Evolutionary conservation across 1,140 invertebrate genomes (phyloP), one percentile per base, ranked within the genome.

Genomic region (Megalonaias nervosa): DNA sequence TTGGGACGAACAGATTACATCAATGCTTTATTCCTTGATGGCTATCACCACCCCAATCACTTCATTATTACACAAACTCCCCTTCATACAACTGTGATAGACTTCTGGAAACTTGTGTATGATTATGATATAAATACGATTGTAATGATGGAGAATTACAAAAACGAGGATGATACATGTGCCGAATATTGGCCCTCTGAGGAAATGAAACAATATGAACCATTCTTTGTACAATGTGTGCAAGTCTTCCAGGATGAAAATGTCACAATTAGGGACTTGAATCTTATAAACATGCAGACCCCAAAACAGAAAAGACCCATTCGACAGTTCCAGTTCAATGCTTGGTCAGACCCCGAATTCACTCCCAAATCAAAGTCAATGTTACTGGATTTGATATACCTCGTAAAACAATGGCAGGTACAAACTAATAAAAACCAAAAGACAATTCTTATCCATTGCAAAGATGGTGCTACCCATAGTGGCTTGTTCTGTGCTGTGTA

Each of bases 1-100:
- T 55, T 84, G 21, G 77, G 91, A 86, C 93, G 82, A 92, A 92
- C 71, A 92, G 89, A 91, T 64, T 89, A 88, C 67, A 86, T 89
- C 9, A 89, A 89, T 71, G 87, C 88, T 15, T 70, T 87, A 9
- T 84, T 85, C 64, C 31, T 90, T 14, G 89, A 91, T 71, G 84
- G 89, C 26, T 88, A 89, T 71, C 77, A 72, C 56, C 65, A 72
- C 17, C 59, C 38, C n/a, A 84, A 86, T 23, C 84, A 84, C 65
- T 91, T 88, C 70, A 89, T 91, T 38, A 68, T 91, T 9, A 91
- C 90, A 9, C 90, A 91, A 74, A 89, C 86, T 11, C 90, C 90
- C 9, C 80, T 90, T 2, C 77, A 85, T 58, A 84, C 83, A 13
- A 91, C 90, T 14, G 82, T 91, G 17, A 78, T 84, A 17, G 90